Conservation (phyloP, 2,888 invertebrate genomes). For the Galerucella pusilla region DNA sequence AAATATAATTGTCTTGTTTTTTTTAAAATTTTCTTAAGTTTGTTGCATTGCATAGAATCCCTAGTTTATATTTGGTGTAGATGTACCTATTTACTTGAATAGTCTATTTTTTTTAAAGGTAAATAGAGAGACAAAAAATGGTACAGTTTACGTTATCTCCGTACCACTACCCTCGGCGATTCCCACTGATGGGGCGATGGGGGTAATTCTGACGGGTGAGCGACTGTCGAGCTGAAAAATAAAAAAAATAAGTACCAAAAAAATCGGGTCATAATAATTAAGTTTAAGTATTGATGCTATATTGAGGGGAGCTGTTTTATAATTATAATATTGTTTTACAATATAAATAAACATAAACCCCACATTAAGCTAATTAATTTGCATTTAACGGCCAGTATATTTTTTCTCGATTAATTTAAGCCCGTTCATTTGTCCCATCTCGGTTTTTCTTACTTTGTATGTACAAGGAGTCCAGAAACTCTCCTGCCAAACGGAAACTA, state of each 20-base stretch:
- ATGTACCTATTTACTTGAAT: conserved; percentile 20
- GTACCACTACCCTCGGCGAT: conserved; percentile 70
- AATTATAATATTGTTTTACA: no score
- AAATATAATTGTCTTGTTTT: conserved; percentile 49
- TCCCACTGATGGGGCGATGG: conserved; percentile 99
- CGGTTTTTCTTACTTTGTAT: no score
- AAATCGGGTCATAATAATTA: neutral
- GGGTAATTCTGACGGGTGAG: conserved; percentile 97
- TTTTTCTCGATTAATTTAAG: no score
- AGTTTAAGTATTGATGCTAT: neutral
- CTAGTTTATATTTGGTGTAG: conserved; percentile 66
- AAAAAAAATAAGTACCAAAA: conserved; percentile 11
- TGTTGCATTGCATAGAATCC: conserved; percentile 62
- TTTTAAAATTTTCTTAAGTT: conserved; percentile 1
- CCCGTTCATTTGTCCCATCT: no score
- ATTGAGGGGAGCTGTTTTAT: conserved; percentile 2
- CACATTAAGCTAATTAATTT: no score
- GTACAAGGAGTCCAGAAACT: no score
- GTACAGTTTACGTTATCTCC: conserved; percentile 59
- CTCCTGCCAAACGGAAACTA: no score
- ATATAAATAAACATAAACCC: no score
- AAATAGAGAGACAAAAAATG: conserved; percentile 47
- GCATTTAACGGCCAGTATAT: no score
- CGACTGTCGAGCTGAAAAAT: conserved; percentile 91
- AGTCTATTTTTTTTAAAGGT: conserved; percentile 29